These are phyloP conservation scores for Anticlea derivata DNA, from an alignment of 2,888 invertebrate species.

Conservation along the genomic window DNA sequence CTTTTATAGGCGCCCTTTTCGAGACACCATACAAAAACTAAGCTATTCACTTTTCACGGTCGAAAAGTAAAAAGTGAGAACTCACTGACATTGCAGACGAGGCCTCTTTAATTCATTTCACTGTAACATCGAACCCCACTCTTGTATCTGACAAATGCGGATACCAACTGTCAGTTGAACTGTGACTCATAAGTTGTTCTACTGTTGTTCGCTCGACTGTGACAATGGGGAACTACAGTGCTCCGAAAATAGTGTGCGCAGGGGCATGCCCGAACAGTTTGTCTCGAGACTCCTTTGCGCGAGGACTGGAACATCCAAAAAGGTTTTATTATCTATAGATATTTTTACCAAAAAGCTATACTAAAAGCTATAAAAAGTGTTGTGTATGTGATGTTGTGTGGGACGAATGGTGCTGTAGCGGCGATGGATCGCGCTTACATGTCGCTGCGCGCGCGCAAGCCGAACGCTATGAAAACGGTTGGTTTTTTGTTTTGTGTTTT, in stretches of 20 bases:
- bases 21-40: too few relatives aligned
- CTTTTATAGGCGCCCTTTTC: too few relatives aligned
- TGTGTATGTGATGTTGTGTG: conserved; percentile 65
- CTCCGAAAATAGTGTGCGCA: conserved; percentile 68
- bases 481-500: conserved; percentile 36
- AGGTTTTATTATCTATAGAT: background rate
- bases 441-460: conserved; percentile 80
- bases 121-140: too few relatives aligned
- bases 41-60: too few relatives aligned
- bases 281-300: conserved; percentile 47
- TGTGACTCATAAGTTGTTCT: conserved; percentile 11
- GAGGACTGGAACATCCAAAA: conserved; percentile 2
- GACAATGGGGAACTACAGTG: conserved; percentile 53
- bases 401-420: conserved; percentile 71
- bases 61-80: too few relatives aligned
- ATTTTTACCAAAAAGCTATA: too few relatives aligned
- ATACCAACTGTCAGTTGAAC: conserved; percentile 16
- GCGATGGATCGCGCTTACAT: conserved; percentile 82
- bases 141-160: too few relatives aligned
- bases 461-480: conserved; percentile 68
- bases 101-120: too few relatives aligned
- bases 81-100: too few relatives aligned
- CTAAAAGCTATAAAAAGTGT: conserved; percentile 1
- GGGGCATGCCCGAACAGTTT: conserved; percentile 56
- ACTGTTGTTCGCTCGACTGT: conserved; percentile 30